Evolutionary conservation across 2,797 vertebrate genomes (phyloP), one percentile per base, ranked within the genome.

Genomic region (Menidia menidia): DNA sequence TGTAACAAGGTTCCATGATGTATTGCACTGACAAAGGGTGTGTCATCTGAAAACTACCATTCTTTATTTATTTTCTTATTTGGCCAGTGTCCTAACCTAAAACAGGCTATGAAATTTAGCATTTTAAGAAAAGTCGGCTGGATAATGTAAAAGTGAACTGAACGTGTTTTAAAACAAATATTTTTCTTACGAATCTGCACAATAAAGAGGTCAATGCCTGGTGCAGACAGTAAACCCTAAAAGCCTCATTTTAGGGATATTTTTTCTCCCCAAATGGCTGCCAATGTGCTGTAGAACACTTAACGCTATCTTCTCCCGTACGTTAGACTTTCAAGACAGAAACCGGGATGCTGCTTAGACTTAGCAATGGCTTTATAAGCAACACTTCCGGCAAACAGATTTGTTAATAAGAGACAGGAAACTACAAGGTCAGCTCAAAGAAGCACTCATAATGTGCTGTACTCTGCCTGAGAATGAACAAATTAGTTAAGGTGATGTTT

Each of bases 211-310:
- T 15, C 51, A 52, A 32, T 31, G 7, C 6, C 11, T 6, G 3
- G 9, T 32, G 14, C 8, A 53, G 35, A 57, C 19, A 44, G 47
- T 2, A 8, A 11, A 51, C 33, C 11, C 1, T 67, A 14, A 80
- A 47, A 48, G 32, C 42, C 18, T 64, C 3, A 48, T 65, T 78
- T 56, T 54, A 25, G 19, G 51, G 53, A 14, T 12, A 19, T 4
- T 60, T 75, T 75, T 64, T 54, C 14, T 50, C 19, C 19, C 63
- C 73, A 83, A 86, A 84, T 85, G 87, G 82, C 81, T 84, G 79
- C 80, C 77, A 67, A 79, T 79, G 71, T 25, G 11, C 18, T 6
- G 2, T 9, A 1, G 0, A 0, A 0, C 3, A 0, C 0, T 0
- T 7, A 3, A 4, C 3, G 5, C 0, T 2, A 0, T 0, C 2